Evolutionary conservation across 2,113 vertebrate genomes (phyloP).

Genomic region (Ranitomeya imitator): DNA sequence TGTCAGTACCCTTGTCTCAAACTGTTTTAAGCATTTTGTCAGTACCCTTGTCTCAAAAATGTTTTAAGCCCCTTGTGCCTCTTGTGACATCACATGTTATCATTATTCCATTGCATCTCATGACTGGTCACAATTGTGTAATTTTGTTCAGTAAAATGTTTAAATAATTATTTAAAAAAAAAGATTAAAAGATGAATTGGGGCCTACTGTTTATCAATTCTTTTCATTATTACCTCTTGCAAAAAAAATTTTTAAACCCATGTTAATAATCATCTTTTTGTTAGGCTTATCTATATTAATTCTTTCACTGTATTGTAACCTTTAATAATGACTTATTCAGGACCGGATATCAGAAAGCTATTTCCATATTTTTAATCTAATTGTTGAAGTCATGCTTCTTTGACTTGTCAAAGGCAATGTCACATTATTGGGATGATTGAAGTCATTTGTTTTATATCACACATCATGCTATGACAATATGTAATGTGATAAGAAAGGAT

Average conservation of each 20-base stretch:
- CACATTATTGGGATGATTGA: constrained; percentile 73
- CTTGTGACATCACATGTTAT: too few relatives aligned
- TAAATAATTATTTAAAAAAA: too few relatives aligned
- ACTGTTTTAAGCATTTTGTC: too few relatives aligned
- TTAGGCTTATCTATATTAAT: neutral
- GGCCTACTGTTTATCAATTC: too few relatives aligned
- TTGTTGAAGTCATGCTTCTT: constrained; percentile 72
- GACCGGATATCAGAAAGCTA: neutral
- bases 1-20: too few relatives aligned
- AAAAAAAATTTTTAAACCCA: neutral
- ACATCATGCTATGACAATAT: constrained; percentile 71
- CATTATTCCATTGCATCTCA: too few relatives aligned
- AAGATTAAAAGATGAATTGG: too few relatives aligned
- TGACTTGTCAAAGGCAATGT: constrained; percentile 74
- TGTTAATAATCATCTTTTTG: neutral
- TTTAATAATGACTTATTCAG: neutral
- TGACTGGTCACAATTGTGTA: too few relatives aligned
- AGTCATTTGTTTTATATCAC: constrained; percentile 74
- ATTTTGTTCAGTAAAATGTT: too few relatives aligned
- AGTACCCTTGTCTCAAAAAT: too few relatives aligned
- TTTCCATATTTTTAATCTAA: constrained; percentile 64
- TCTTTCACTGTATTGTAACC: neutral
- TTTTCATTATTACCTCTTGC: too few relatives aligned
- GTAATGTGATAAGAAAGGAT: constrained; percentile 66
- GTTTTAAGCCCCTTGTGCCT: too few relatives aligned